phyloP scores from a whole-genome alignment of 2,888 invertebrate genomes.

The Plebejus melissa region DNA sequence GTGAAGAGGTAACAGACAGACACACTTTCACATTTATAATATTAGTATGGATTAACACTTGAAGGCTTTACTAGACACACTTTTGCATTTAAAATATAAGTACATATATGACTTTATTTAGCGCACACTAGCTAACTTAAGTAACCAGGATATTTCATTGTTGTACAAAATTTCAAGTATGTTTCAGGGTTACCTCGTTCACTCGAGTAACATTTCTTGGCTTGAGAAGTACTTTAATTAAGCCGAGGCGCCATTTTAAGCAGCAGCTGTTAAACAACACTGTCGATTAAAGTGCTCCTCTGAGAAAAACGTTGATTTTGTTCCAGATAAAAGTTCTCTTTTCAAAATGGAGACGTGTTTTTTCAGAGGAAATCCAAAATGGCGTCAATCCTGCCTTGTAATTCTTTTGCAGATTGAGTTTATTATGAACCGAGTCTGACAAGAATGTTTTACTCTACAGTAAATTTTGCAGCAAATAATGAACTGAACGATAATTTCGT shows the following conservation, averaged over 20 bases:
- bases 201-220: neutral
- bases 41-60: no score
- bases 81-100: no score
- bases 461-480: neutral
- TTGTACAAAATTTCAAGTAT: neutral
- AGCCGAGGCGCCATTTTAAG: constrained; percentile 13
- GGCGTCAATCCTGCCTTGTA: constrained; percentile 8
- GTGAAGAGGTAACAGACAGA: no score
- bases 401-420: neutral
- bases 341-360: constrained; percentile 37
- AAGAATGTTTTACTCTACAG: neutral
- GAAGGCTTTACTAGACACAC: no score
- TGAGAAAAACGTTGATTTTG: constrained; percentile 33
- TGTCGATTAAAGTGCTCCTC: constrained; percentile 36
- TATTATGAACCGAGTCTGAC: neutral
- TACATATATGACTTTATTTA: neutral
- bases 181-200: constrained; percentile 13
- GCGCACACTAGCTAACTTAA: neutral
- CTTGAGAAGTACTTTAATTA: constrained; percentile 22
- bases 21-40: no score
- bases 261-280: constrained; percentile 36
- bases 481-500: no score
- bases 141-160: neutral
- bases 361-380: constrained; percentile 29
- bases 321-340: constrained; percentile 35